Evolutionary conservation across 30 jellyfish, hydroid and myxozoan genomes (phyloP).

Genomic region (Aurelia sp.): DNA sequence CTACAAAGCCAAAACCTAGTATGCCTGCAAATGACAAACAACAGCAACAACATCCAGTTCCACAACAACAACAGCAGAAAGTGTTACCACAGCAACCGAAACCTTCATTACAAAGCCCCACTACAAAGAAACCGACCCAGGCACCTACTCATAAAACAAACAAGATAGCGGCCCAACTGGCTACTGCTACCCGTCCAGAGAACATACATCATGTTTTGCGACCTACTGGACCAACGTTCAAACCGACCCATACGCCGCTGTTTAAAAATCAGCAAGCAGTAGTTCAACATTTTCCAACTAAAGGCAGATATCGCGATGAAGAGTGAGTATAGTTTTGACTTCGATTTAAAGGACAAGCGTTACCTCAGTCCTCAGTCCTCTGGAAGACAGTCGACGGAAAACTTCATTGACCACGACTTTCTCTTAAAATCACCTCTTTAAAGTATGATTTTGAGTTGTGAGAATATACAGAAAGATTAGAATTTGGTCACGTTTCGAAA

Average conservation of each 20-base stretch:
- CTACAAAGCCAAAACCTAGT: too few species aligned
- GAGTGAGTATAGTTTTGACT: slow-evolving; percentile 7
- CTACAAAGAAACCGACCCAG: slow-evolving; percentile 13
- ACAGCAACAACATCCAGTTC: slow-evolving; percentile 21
- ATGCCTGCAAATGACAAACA: slow-evolving; percentile 13
- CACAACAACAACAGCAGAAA: slow-evolving; percentile 15
- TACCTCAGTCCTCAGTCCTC: too few species aligned
- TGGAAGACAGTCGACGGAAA: too few species aligned
- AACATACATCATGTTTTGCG: slow-evolving; percentile 33
- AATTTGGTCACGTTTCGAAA: too few species aligned
- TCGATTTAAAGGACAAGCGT: too few species aligned
- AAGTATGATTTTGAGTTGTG: too few species aligned
- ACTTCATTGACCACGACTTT: too few species aligned
- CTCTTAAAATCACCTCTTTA: too few species aligned
- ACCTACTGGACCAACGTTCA: slow-evolving; percentile 18
- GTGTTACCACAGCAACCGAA: not conserved
- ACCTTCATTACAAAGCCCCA: too few species aligned
- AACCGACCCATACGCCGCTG: slow-evolving; percentile 22
- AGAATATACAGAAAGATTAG: too few species aligned
- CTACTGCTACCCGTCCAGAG: slow-evolving; percentile 47
- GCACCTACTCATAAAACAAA: slow-evolving; percentile 9
- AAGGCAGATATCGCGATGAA: slow-evolving; percentile 45
- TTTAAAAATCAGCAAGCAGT: slow-evolving; percentile 1
- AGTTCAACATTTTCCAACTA: slow-evolving; percentile 27
- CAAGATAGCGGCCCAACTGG: slow-evolving; percentile 26